phyloP scores from a whole-genome alignment of 2,797 vertebrate genomes.

The Chaunax sp. region DNA sequence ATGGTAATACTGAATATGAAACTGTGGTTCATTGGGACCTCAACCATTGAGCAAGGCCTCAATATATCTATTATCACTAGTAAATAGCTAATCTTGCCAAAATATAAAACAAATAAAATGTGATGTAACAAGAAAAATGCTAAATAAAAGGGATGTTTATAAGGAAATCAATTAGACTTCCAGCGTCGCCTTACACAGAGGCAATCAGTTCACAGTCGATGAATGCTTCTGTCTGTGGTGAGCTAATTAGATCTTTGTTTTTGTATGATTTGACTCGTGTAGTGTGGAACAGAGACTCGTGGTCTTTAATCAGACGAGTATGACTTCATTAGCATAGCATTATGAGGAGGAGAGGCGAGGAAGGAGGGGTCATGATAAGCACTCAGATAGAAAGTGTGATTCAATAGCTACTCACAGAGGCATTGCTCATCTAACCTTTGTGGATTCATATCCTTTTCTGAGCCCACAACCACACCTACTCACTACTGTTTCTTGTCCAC shows the following conservation, averaged over 20 bases:
- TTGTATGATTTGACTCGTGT: conserved; percentile 15
- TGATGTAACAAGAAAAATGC: not conserved
- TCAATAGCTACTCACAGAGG: conserved; percentile 17
- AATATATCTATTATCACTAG: not conserved
- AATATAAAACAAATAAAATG: not conserved
- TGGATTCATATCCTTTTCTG: conserved; percentile 47
- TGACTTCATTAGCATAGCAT: conserved; percentile 52
- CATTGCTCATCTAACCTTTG: conserved; percentile 46
- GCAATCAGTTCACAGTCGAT: conserved; percentile 30
- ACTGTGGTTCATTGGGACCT: not conserved
- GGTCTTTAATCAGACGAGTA: conserved; percentile 37
- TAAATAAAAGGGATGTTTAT: not conserved
- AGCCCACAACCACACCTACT: conserved; percentile 28
- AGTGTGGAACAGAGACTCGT: conserved; percentile 7
- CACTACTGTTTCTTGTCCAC: conserved; percentile 26
- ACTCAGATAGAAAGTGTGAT: conserved; percentile 38
- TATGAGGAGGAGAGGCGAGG: not conserved
- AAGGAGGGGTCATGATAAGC: conserved; percentile 19
- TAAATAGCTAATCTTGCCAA: not conserved
- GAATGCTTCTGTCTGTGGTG: conserved; percentile 19
- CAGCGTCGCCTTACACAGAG: not conserved
- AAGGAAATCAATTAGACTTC: conserved; percentile 25
- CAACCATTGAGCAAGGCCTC: not conserved
- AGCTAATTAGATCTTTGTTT: conserved; percentile 18
- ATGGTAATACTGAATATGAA: not conserved